Evolutionary conservation across 2,113 vertebrate genomes (phyloP), one percentile per base, ranked within the genome.

Genomic region (Fregetta grallaria): DNA sequence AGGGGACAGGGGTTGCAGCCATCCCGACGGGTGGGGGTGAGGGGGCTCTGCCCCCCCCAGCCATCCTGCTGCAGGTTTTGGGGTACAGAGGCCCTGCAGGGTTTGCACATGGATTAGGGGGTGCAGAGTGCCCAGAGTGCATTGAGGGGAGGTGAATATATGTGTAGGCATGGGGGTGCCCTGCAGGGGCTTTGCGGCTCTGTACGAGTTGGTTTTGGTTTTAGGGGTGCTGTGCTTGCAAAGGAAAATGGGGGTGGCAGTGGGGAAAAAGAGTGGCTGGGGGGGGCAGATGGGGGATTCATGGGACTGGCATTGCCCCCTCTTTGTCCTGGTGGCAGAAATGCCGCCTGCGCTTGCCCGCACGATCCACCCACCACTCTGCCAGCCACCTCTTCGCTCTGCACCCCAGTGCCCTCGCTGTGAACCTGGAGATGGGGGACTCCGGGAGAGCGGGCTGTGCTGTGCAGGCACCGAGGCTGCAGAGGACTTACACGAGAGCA

Each of bases 371-470:
- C 49, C 56, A 6, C 15, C 0, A 34, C 92, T 55, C 52, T 40
- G 55, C 71, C 71, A 50, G 72, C 30, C 59, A 3, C 49, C 11
- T 25, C 79, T 49, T 50, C 1, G 56, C 85, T 59, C 82, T 47
- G 91, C 76, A 80, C 45, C 79, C 75, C 72, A 2, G 55, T 94
- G 95, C 55, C 92, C 83, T 74, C 15, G 6, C 91, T 1, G 1
- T 86, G 94, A 96, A 80, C 88, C 63, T 18, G 83, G 67, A 21
- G 71, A 10, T 15, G 58, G 78, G 75, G 63, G 17, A 71, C 79
- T 44, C 59, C 1, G 1, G 80, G 52, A 8, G 16, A 44, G 20
- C 4, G 2, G 66, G 61, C 58, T 30, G 58, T 3, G 67, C 72
- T 30, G 45, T 3, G 9, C 84, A 29, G 92, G 79, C 83, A 76